A percentile compares a stretch with the other conserved stretches of the same genome.
These are phyloP conservation scores for Acleris emargana DNA, from an alignment of 2,888 invertebrate species.

Conservation along the genomic window DNA sequence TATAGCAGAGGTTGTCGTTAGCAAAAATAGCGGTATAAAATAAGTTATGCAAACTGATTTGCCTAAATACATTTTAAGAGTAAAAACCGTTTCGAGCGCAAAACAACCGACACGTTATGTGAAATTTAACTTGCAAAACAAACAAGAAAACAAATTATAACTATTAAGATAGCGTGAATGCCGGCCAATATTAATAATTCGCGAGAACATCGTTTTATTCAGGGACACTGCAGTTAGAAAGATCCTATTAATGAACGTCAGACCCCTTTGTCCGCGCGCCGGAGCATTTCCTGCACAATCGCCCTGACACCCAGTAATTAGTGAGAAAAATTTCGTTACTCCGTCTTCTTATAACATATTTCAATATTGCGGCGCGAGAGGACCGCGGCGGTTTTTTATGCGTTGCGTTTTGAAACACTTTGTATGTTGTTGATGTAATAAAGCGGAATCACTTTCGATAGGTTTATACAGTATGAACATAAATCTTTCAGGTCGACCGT, in stretches of 20 bases:
- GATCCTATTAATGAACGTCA: constrained; percentile 83
- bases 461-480: too few species aligned
- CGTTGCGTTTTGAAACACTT: background rate
- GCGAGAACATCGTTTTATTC: constrained; percentile 72
- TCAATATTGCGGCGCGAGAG: constrained; percentile 54
- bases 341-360: constrained; percentile 65
- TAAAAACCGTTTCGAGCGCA: background rate
- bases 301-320: constrained; percentile 82
- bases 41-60: background rate
- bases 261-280: constrained; percentile 71
- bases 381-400: constrained; percentile 21
- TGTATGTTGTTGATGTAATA: too few species aligned
- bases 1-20: too few species aligned
- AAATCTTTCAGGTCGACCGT: too few species aligned
- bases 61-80: background rate
- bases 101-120: constrained; percentile 3
- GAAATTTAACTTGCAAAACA: constrained; percentile 32
- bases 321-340: constrained; percentile 79
- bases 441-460: too few species aligned
- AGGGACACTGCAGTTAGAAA: constrained; percentile 81
- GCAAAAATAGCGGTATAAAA: background rate
- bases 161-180: constrained; percentile 69
- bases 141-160: constrained; percentile 71
- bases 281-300: constrained; percentile 80
- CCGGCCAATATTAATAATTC: constrained; percentile 79